phyloP scores from a whole-genome alignment of 2,888 invertebrate species.

The Mimumesa dahlbomi region DNA sequence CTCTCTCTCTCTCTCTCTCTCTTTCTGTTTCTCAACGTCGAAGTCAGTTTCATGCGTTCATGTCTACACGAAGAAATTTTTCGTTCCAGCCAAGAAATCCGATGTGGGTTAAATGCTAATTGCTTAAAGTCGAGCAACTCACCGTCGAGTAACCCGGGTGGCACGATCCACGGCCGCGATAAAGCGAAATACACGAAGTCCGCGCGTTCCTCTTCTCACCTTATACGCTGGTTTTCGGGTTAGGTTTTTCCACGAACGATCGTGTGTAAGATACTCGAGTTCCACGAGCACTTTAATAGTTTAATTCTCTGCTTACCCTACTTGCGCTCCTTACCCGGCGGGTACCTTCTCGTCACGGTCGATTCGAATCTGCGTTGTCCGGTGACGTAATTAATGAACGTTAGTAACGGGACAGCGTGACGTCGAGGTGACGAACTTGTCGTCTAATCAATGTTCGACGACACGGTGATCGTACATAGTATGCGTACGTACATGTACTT shows the following conservation, averaged over 20 bases:
- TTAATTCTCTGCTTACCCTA: conserved; percentile 48
- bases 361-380: conserved; percentile 48
- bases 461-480: too few relatives aligned
- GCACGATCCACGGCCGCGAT: conserved; percentile 61
- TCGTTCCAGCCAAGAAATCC: conserved; percentile 35
- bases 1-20: too few relatives aligned
- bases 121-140: conserved; percentile 56
- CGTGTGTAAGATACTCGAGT: conserved; percentile 48
- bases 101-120: conserved; percentile 58
- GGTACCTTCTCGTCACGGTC: background rate
- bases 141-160: conserved; percentile 41
- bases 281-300: conserved; percentile 55
- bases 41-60: too few relatives aligned
- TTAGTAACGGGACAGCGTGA: too few relatives aligned
- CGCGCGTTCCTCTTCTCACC: conserved; percentile 57
- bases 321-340: conserved; percentile 34
- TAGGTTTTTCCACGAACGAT: conserved; percentile 33
- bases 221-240: conserved; percentile 5
- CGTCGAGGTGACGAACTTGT: too few relatives aligned
- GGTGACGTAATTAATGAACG: conserved; percentile 32
- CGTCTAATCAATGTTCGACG: too few relatives aligned
- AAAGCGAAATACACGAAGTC: conserved; percentile 65
- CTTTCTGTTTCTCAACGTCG: too few relatives aligned
- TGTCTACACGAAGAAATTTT: conserved; percentile 37
- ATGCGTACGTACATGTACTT: too few relatives aligned